These are phyloP conservation scores for Drosophila baimaii DNA, from an alignment of 1,140 invertebrate species.

Conservation along the genomic window DNA sequence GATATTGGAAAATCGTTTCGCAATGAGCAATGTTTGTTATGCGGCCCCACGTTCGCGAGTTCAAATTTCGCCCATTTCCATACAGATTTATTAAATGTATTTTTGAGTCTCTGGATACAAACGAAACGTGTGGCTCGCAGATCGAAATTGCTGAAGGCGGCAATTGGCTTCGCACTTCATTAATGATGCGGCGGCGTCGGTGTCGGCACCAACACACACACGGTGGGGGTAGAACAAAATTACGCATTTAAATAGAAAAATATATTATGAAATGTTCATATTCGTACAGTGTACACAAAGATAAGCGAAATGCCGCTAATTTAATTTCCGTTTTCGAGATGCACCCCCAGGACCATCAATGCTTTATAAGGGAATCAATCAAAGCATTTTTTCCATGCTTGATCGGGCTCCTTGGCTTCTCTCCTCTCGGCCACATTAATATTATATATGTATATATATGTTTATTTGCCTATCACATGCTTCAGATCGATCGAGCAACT, in stretches of 20 bases:
- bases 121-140: conserved; percentile 13
- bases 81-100: conserved; percentile 25
- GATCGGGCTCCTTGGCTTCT: conserved; percentile 18
- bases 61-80: conserved; percentile 45
- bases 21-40: conserved; percentile 50
- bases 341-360: conserved; percentile 30
- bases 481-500: conserved; percentile 17
- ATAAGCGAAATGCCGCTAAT: conserved; percentile 42
- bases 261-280: conserved; percentile 9
- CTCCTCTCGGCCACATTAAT: conserved; percentile 1
- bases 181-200: conserved; percentile 44
- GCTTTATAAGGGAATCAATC: conserved; percentile 61
- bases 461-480: conserved; percentile 55
- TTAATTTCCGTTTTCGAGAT: conserved; percentile 57
- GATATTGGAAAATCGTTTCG: conserved; percentile 54
- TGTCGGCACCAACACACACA: conserved; percentile 22
- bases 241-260: conserved; percentile 45
- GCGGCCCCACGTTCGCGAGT: conserved; percentile 27
- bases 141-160: conserved; percentile 47
- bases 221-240: neutral
- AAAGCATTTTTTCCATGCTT: conserved; percentile 47
- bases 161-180: conserved; percentile 78
- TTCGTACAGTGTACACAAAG: conserved; percentile 12
- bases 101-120: neutral
- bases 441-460: conserved; percentile 22